Conservation (phyloP, 2,888 invertebrate genomes). For the Blomia tropicalis region DNA sequence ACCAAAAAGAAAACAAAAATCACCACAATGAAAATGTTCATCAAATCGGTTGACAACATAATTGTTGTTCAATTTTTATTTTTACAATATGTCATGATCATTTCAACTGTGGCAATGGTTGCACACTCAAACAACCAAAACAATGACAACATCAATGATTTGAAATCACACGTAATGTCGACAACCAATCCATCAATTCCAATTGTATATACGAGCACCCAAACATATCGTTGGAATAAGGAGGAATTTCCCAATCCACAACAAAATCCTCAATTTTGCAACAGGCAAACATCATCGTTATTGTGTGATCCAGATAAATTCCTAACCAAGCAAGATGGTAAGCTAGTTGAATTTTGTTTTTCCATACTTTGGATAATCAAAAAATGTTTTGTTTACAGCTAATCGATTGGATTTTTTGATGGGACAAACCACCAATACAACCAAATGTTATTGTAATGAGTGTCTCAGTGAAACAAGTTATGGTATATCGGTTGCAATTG, state of each 20-base stretch:
- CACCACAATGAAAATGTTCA: too few species aligned
- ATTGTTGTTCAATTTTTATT: too few species aligned
- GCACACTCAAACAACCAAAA: too few species aligned
- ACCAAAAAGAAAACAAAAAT: too few species aligned
- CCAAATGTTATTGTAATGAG: slow-evolving; percentile 25
- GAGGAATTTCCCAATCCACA: slow-evolving; percentile 26
- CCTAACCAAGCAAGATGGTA: slow-evolving; percentile 24
- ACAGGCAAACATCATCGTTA: slow-evolving; percentile 22
- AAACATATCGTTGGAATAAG: slow-evolving; percentile 25
- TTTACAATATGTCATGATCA: too few species aligned
- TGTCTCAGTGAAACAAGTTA: slow-evolving; percentile 19
- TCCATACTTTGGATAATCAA: neutral
- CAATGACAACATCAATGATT: neutral
- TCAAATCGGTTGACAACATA: too few species aligned
- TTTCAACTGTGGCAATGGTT: too few species aligned
- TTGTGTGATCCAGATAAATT: slow-evolving; percentile 27
- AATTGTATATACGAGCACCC: neutral
- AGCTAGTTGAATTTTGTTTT: neutral
- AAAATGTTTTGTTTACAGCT: slow-evolving; percentile 17
- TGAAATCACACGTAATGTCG: too few species aligned
- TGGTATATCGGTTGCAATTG: slow-evolving; percentile 26
- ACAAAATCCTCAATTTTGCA: slow-evolving; percentile 20
- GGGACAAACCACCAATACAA: slow-evolving; percentile 20
- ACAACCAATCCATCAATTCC: neutral
- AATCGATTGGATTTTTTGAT: slow-evolving; percentile 25